Evolutionary conservation across 2,888 invertebrate genomes (phyloP), one percentile per base, ranked within the genome.

Genomic region (Seira ritae): DNA sequence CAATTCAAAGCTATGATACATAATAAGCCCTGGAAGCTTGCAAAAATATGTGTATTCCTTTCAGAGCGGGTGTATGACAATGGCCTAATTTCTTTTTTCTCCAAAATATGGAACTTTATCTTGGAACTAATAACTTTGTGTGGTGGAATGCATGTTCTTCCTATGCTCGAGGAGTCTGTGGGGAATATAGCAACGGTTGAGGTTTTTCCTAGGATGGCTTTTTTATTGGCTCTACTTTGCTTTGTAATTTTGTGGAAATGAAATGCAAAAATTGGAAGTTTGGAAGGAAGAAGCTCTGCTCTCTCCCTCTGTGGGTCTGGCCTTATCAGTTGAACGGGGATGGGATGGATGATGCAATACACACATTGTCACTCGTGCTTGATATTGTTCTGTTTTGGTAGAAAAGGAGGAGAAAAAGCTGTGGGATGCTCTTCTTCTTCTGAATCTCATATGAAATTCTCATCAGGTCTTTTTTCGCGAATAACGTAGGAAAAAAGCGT

Each of bases 291-390:
- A 12, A n/a, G 50, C 31, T 50, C 12, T 50, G 12, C 50, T n/a
- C 12, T n/a, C 50, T 50, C 50, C 12, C 50, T 50, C 17, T 50
- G 3, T 31, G 31, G 31, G 3, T 50, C 17, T 50, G 50, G 50
- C 2, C 62, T 20, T 62, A 62, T 62, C 62, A 62, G 20, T 62
- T 8, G 62, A 62, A 20, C 3, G 62, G 62, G 3, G 62, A 20
- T n/a, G n/a, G n/a, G n/a, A 62, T 62, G 62, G n/a, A 62, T 62
- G 62, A 62, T 62, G 62, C 62, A 62, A 62, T 62, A 62, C 67
- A 67, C 69, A 70, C 62, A 77, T 77, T 77, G 77, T 70, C 77
- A 77, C 70, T 77, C 77, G 77, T 77, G 77, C 77, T 77, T 77
- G 77, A 77, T 69, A 77, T 65, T 62, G 20, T 19, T 62, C 62